Evolutionary conservation across 1,140 invertebrate species (phyloP), one percentile per base, ranked within the genome.

Genomic region (Chionoecetes opilio): DNA sequence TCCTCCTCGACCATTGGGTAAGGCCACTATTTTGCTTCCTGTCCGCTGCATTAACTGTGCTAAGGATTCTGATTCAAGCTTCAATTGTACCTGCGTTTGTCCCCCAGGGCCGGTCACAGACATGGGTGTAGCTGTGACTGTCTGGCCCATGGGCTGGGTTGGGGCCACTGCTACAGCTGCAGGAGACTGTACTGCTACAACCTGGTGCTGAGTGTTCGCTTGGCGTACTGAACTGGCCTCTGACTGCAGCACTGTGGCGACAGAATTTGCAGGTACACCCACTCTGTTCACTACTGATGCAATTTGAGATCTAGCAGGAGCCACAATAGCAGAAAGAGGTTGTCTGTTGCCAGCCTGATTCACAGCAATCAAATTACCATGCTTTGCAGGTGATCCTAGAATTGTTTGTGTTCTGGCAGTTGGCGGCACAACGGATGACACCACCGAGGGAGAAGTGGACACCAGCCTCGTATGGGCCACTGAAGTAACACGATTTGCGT

Each of bases 1-100:
- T 3, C 96, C 96, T 29, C 96, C 96, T 91, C 95, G 82, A 14
- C 93, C 96, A 94, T 95, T 96, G 32, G 96, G 96, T 37, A 96
- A 91, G 29, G 96, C 96, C 34, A 96, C 95, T 34, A 96, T 96
- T 35, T 95, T 95, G 29, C 94, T 94, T 0, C 96, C 96, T 31
- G 95, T 96, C 87, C 95, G 85, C 88, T 96, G 96, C 63, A 96
- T 91, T 37, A 96, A 37, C 37, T 95, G 95, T 14, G 96, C 93
- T 46, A 96, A 82, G 26, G 89, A 87, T 26, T 95, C 95, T 21
- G 92, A 95, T 35, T 88, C 91, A 17, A 96, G 86, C 17, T 95
- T 94, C 0, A 96, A 37, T 17, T 96, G 96, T 38, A 94, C 87
- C 46, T 96, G 96, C 38, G 93, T 35, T 46, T 96, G 96, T 32